Conservation (phyloP, 1,140 invertebrate genomes). For the Drosophila oshimai region DNA sequence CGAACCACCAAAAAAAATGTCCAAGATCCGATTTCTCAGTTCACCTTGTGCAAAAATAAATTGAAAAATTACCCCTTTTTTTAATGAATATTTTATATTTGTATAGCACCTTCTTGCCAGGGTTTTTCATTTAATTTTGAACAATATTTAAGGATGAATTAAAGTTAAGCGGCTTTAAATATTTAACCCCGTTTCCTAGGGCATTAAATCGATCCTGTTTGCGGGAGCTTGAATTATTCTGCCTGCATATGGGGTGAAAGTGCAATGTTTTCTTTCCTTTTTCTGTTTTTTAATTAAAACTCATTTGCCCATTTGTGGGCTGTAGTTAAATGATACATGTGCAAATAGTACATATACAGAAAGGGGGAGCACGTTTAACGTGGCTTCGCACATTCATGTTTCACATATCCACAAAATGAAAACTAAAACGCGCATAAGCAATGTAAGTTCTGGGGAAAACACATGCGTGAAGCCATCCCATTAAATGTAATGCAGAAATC, state of each 20-base stretch:
- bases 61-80: no score
- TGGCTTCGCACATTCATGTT: slow-evolving; percentile 16
- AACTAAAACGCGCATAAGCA: slow-evolving; percentile 13
- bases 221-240: slow-evolving; percentile 10
- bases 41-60: neutral
- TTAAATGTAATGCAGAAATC: neutral
- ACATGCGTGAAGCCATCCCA: neutral
- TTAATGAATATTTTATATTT: neutral
- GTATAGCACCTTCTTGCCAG: neutral
- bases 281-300: slow-evolving; percentile 45
- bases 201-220: slow-evolving; percentile 23
- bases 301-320: slow-evolving; percentile 49
- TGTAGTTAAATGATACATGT: slow-evolving; percentile 29
- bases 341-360: neutral
- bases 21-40: neutral
- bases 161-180: slow-evolving; percentile 18
- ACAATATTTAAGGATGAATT: slow-evolving; percentile 13
- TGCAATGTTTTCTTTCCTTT: slow-evolving; percentile 31
- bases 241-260: slow-evolving; percentile 9
- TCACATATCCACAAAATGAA: slow-evolving; percentile 6
- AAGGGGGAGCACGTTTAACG: neutral
- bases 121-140: neutral
- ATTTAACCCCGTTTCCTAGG: neutral
- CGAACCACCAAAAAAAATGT: no score
- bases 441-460: neutral